phyloP scores from a whole-genome alignment of 2,888 invertebrate species.

The Globia sparganii region DNA sequence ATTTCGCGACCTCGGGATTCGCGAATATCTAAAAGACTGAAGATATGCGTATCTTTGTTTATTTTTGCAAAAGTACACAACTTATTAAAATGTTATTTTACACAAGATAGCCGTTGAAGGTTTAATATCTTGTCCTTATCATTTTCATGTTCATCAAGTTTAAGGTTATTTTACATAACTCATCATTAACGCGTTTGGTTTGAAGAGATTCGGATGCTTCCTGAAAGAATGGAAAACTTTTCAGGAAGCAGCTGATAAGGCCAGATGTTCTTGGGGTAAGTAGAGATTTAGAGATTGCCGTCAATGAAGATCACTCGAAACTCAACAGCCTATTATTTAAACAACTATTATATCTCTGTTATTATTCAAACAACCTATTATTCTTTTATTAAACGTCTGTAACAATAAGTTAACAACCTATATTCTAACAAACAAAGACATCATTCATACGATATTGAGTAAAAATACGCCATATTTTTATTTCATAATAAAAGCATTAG shows the following conservation, averaged over 20 bases:
- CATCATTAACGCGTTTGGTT: not conserved
- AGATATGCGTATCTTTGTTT: slow-evolving; percentile 52
- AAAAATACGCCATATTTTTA: no score
- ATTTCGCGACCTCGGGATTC: slow-evolving; percentile 19
- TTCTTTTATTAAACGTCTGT: not conserved
- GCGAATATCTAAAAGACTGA: slow-evolving; percentile 51
- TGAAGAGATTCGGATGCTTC: not conserved
- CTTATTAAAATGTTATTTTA: slow-evolving; percentile 35
- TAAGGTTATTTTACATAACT: slow-evolving; percentile 34
- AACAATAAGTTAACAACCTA: not conserved
- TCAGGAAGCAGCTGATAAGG: not conserved
- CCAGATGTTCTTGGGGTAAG: not conserved
- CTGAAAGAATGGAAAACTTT: not conserved
- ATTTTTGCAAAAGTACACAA: slow-evolving; percentile 52
- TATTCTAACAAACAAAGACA: not conserved
- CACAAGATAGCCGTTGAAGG: slow-evolving; percentile 54
- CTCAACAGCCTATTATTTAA: not conserved
- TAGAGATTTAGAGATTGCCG: not conserved
- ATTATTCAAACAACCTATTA: no score
- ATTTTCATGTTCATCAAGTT: slow-evolving; percentile 42
- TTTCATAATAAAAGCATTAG: not conserved
- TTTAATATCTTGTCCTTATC: slow-evolving; percentile 20
- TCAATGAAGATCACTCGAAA: not conserved
- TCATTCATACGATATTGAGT: not conserved
- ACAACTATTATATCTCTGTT: no score